Conservation (phyloP, 1,140 invertebrate genomes). For the Acromyrmex charruanus region DNA sequence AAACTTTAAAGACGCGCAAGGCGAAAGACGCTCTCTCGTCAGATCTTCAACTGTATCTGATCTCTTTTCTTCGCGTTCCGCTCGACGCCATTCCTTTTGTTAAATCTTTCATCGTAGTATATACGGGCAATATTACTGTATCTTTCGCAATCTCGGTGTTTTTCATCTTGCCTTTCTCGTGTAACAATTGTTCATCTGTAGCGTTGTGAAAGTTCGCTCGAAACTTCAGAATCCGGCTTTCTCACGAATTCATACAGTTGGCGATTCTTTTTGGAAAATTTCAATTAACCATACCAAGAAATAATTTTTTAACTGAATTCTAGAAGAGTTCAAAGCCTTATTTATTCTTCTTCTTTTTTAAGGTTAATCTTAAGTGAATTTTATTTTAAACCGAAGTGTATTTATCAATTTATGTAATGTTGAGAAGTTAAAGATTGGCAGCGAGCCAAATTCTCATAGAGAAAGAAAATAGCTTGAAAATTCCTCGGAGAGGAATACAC, state of each 20-base stretch:
- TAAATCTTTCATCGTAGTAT: slow-evolving; percentile 44
- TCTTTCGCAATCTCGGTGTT: slow-evolving; percentile 2
- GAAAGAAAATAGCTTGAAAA: slow-evolving; percentile 22
- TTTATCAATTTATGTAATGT: slow-evolving; percentile 17
- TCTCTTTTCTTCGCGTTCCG: slow-evolving; percentile 17
- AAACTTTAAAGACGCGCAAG: slow-evolving; percentile 56
- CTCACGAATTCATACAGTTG: not conserved
- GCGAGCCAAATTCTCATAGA: slow-evolving; percentile 13
- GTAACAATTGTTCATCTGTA: slow-evolving; percentile 32
- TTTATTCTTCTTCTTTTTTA: not conserved
- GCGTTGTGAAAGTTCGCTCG: slow-evolving; percentile 4
- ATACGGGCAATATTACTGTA: slow-evolving; percentile 9
- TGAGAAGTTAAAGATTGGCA: slow-evolving; percentile 34
- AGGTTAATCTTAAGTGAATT: slow-evolving; percentile 1
- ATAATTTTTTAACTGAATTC: not conserved
- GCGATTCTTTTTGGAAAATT: slow-evolving; percentile 13
- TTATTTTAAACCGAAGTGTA: not conserved
- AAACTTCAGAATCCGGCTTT: not conserved
- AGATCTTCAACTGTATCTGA: slow-evolving; percentile 39
- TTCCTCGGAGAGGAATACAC: slow-evolving; percentile 11
- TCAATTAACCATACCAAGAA: not conserved
- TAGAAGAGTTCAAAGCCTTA: not conserved
- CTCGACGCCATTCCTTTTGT: slow-evolving; percentile 39
- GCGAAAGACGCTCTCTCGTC: slow-evolving; percentile 7
- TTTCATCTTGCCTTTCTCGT: not conserved